These are phyloP conservation scores for Saturnia japonica DNA, from an alignment of 2,888 invertebrate genomes.

Conservation along the genomic window DNA sequence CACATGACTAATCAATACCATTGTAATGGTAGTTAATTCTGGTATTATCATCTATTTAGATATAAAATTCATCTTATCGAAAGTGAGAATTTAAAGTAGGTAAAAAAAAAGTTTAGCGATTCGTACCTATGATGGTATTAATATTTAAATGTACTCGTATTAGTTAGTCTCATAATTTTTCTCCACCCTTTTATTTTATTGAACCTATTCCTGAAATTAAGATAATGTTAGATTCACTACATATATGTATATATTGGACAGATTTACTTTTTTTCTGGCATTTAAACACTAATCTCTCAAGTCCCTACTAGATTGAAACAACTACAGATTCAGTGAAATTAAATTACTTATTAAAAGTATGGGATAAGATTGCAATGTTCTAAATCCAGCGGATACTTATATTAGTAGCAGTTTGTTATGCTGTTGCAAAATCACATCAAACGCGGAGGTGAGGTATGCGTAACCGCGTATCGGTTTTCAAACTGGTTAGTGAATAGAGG, in stretches of 20 bases:
- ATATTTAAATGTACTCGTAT: not conserved
- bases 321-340: not conserved
- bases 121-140: not conserved
- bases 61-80: not conserved
- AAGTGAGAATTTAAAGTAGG: not conserved
- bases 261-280: not conserved
- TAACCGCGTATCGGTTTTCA: constrained; percentile 12
- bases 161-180: not conserved
- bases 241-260: not conserved
- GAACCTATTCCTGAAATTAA: not conserved
- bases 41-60: not conserved
- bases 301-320: not conserved
- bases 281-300: not conserved
- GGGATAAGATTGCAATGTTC: not conserved
- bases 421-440: constrained; percentile 17
- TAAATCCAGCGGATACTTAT: not conserved
- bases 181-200: not conserved
- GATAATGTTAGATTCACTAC: not conserved
- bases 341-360: not conserved
- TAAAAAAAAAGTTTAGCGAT: not conserved
- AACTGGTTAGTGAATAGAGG: constrained; percentile 15
- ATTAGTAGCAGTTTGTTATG: not conserved
- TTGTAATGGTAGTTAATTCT: not conserved
- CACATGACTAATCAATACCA: not conserved
- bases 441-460: constrained; percentile 5